Evolutionary conservation across 1,140 invertebrate species (phyloP).

Genomic region (Probaryconus sp.): DNA sequence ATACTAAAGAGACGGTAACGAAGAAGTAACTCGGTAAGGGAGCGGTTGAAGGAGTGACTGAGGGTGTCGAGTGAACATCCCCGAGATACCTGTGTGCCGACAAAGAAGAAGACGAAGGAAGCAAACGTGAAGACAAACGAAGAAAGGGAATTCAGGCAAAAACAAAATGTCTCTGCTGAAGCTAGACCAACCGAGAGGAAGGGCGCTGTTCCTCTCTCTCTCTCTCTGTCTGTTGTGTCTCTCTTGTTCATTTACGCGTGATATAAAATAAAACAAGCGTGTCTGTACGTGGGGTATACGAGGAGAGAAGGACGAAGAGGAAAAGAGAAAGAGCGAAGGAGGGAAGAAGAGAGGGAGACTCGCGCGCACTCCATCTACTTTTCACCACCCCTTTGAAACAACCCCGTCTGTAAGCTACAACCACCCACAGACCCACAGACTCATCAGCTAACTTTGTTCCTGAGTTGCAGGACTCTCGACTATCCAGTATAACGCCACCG

Average conservation of each 20-base stretch:
- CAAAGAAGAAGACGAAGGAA: slow-evolving; percentile 45
- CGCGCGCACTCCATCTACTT: slow-evolving; percentile 18
- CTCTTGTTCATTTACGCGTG: slow-evolving; percentile 38
- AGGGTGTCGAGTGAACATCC: slow-evolving; percentile 54
- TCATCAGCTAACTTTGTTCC: slow-evolving; percentile 77
- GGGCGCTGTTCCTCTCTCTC: not conserved
- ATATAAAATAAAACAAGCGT: slow-evolving; percentile 44
- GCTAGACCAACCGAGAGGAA: not conserved
- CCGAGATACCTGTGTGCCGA: slow-evolving; percentile 24
- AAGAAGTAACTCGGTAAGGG: slow-evolving; percentile 76
- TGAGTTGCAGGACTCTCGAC: slow-evolving; percentile 71
- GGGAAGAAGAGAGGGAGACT: not conserved
- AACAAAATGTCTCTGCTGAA: slow-evolving; percentile 1
- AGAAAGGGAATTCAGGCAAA: slow-evolving; percentile 36
- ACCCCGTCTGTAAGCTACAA: slow-evolving; percentile 64
- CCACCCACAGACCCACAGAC: slow-evolving; percentile 76
- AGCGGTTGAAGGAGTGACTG: slow-evolving; percentile 72
- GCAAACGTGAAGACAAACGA: slow-evolving; percentile 25
- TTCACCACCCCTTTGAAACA: slow-evolving; percentile 64
- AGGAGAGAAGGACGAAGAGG: too few species aligned
- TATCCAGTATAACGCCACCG: slow-evolving; percentile 66
- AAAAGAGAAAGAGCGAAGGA: slow-evolving; percentile 1
- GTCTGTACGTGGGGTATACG: not conserved
- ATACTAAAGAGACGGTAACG: slow-evolving; percentile 79
- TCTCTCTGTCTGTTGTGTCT: not conserved